Conservation (phyloP, 2,888 invertebrate genomes). For the Diarsia mendica region DNA sequence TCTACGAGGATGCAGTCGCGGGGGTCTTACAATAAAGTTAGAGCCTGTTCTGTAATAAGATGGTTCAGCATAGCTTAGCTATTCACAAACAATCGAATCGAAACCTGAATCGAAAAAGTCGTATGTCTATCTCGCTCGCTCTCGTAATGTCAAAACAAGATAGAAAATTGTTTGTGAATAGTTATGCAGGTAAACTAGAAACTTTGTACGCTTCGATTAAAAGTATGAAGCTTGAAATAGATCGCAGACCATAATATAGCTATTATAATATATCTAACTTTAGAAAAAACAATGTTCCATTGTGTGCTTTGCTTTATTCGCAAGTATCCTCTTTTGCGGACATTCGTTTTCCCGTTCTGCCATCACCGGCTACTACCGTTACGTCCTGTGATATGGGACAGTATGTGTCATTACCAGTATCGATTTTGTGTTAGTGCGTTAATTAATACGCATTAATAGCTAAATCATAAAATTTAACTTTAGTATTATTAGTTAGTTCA, state of each 20-base stretch:
- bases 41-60: neutral
- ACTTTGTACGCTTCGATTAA: neutral
- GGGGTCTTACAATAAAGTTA: neutral
- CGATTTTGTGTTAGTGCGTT: neutral
- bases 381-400: neutral
- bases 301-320: constrained; percentile 20
- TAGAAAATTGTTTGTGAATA: too few relatives aligned
- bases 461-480: neutral
- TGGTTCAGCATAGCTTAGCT: too few relatives aligned
- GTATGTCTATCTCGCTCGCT: too few relatives aligned
- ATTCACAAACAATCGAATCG: too few relatives aligned
- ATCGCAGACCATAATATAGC: too few relatives aligned
- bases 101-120: too few relatives aligned
- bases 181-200: neutral
- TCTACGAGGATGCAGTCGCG: too few relatives aligned
- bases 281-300: constrained; percentile 18
- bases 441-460: neutral
- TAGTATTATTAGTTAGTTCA: neutral
- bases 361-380: too few relatives aligned
- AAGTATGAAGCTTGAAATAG: neutral
- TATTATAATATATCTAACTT: neutral
- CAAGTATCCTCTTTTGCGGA: constrained; percentile 35
- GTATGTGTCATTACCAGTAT: neutral
- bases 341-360: constrained; percentile 5
- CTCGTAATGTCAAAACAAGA: too few relatives aligned